These are phyloP conservation scores for Clamator glandarius DNA, from an alignment of 2,797 vertebrate genomes.

Conservation along the genomic window DNA sequence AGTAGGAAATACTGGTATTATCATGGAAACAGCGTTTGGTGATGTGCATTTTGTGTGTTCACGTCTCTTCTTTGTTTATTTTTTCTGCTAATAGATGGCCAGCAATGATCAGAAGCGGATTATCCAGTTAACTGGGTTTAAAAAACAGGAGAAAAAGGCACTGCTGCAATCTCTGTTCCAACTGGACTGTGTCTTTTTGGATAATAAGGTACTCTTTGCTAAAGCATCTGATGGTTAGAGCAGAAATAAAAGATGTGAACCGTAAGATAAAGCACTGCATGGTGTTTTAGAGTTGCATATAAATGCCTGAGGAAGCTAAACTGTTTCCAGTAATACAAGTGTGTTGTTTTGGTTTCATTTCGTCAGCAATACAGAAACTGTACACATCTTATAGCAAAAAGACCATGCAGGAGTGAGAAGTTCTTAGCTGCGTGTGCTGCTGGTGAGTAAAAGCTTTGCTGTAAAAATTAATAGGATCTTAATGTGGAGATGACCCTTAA, in stretches of 20 bases:
- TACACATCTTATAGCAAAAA: conserved; percentile 90
- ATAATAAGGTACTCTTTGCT: conserved; percentile 70
- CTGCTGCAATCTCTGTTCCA: conserved; percentile 62
- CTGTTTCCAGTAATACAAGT: neutral
- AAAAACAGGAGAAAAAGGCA: conserved; percentile 64
- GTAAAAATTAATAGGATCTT: neutral
- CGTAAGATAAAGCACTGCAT: neutral
- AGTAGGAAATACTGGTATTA: neutral
- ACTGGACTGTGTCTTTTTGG: conserved; percentile 76
- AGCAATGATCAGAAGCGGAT: conserved; percentile 13
- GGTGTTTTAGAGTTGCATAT: neutral
- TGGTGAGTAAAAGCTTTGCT: conserved; percentile 80
- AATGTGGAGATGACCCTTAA: neutral
- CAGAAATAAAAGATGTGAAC: neutral
- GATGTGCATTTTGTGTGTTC: rapidly evolving
- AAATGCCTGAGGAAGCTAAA: neutral
- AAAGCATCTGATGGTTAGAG: neutral
- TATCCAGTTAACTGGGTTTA: conserved; percentile 82
- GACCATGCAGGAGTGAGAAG: conserved; percentile 89
- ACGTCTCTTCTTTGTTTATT: neutral
- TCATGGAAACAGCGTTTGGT: rapidly evolving
- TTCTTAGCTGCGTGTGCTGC: conserved; percentile 92
- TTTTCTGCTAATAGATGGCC: conserved; percentile 55
- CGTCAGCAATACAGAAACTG: conserved; percentile 84
- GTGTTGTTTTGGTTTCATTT: neutral